Percentiles rank a stretch among this genome's conserved stretches.
Conservation (phyloP, 2,797 vertebrate species). For the Leptoclinus maculatus region DNA sequence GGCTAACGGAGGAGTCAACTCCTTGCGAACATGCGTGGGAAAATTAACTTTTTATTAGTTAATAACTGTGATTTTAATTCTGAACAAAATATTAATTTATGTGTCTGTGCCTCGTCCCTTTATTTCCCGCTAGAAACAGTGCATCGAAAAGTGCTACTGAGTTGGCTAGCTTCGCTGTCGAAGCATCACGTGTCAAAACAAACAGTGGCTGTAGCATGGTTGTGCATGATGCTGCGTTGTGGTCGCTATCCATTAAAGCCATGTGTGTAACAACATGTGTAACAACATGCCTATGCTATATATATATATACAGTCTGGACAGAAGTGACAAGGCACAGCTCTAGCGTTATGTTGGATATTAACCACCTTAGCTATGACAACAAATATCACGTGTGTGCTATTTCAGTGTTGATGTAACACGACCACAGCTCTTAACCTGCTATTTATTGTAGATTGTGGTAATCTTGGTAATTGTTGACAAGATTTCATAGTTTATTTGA, state of each 20-base stretch:
- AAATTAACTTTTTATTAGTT: neutral
- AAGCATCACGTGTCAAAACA: conserved; percentile 82
- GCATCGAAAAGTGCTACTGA: neutral
- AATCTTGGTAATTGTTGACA: neutral
- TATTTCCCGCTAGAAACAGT: fast-evolving
- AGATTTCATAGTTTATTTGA: neutral
- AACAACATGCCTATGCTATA: neutral
- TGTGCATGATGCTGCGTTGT: neutral
- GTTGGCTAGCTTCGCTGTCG: neutral
- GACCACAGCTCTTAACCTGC: neutral
- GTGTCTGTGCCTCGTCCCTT: fast-evolving
- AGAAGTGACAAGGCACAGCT: neutral
- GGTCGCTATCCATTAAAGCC: neutral
- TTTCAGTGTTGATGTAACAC: neutral
- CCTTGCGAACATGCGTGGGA: neutral
- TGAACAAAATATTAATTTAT: neutral
- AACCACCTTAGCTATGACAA: neutral
- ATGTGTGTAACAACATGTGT: neutral
- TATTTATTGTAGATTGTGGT: neutral
- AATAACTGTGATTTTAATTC: neutral
- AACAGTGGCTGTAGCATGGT: conserved; percentile 40
- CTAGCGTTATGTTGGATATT: neutral
- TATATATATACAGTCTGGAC: neutral
- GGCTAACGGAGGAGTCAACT: neutral
- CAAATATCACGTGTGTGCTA: neutral